Evolutionary conservation across 2,797 vertebrate genomes (phyloP), one percentile per base, ranked within the genome.

Genomic region (Ataeniobius toweri): DNA sequence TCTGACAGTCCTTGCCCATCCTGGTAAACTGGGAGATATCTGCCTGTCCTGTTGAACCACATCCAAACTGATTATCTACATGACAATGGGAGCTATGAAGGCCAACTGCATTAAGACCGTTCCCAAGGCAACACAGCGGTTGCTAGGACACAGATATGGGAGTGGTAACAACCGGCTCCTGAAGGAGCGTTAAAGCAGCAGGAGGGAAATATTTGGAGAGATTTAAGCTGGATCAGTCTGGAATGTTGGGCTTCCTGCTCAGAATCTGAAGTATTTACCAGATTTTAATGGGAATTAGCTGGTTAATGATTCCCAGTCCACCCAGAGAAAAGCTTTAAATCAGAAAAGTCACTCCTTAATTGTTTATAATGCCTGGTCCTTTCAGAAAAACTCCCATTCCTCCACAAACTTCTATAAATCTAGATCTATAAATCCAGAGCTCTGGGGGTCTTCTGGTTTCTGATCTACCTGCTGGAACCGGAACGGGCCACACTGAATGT

Each of bases 401-500:
- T 36, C 36, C 36, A 36, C 36, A 36, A 36, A 36, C 36, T 36
- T 36, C 36, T 36, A 36, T 3, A 36, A 36, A 3, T 36, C 36
- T 36, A 36, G 36, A 36, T 36, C 36, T 36, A 36, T 36, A 36
- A 36, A 36, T 36, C 36, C 36, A 36, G 3, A 36, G 36, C 36
- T 58, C 31, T 5, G 6, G 5, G 20, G 24, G 28, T 44, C 24
- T 5, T 2, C 51, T 10, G 6, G 59, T 18, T n/a, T 5, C 48
- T 2, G 1, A 51, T 84, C 70, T 97, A 98, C 97, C 97, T 95
- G 87, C 81, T 97, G 96, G 68, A 96, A 91, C 75, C 91, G 89
- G 50, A 96, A 95, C 0, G 97, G 97, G 77, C 96, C 90, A 58
- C 96, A 98, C 81, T 96, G 96, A 69, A 96, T 93, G 83, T 92